Evolutionary conservation across 1,140 invertebrate genomes (phyloP).

Genomic region (Caerostris darwini): DNA sequence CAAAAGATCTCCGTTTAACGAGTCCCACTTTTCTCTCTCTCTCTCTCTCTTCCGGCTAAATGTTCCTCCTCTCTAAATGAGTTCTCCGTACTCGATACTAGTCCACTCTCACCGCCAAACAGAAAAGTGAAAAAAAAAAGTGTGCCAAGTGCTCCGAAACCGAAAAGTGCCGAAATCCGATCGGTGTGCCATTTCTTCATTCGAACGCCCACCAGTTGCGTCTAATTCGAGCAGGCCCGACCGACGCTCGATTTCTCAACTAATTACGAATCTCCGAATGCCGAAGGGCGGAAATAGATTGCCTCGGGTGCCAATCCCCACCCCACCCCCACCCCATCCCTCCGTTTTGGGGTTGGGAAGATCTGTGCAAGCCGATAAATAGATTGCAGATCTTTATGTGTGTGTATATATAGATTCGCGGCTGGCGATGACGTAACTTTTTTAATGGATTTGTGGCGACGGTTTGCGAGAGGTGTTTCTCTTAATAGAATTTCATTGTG

Average conservation of each 20-base stretch:
- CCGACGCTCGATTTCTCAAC: conserved; percentile 67
- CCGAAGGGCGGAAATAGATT: conserved; percentile 65
- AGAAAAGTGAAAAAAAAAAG: not conserved
- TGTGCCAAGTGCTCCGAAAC: conserved; percentile 20
- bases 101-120: not conserved
- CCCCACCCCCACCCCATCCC: not conserved
- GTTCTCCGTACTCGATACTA: not conserved
- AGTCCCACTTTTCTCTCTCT: not conserved
- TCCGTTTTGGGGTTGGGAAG: not conserved
- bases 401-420: too few relatives aligned
- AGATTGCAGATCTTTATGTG: not conserved
- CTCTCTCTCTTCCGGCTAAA: not conserved
- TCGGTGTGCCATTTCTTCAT: not conserved
- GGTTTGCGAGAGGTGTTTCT: too few relatives aligned
- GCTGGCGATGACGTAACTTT: too few relatives aligned
- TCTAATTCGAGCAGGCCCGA: conserved; percentile 52
- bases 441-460: too few relatives aligned
- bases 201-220: conserved; percentile 69
- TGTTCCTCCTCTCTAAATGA: not conserved
- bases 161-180: not conserved
- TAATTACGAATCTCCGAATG: conserved; percentile 40
- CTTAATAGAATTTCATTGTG: too few relatives aligned
- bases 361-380: not conserved
- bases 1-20: not conserved
- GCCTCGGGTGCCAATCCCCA: conserved; percentile 37